Evolutionary conservation across 2,113 vertebrate genomes (phyloP).

Genomic region (Cephalopterus ornatus): DNA sequence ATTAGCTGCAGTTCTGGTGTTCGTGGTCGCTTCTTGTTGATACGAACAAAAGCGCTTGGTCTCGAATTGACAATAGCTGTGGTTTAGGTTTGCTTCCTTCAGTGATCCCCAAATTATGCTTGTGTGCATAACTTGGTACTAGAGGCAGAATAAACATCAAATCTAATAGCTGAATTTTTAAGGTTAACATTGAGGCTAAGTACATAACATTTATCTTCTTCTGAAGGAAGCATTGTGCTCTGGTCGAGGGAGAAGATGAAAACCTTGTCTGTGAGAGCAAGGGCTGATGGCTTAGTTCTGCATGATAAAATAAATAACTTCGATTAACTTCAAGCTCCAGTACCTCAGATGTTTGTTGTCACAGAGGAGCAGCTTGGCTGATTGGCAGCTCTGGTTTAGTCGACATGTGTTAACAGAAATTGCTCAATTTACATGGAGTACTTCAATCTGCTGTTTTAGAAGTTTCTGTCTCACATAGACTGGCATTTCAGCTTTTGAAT

Average conservation of each 20-base stretch:
- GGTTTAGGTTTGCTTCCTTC: background rate
- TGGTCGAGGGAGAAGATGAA: background rate
- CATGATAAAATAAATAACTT: constrained; percentile 56
- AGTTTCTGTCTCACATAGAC: constrained; percentile 40
- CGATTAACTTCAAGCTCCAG: constrained; percentile 46
- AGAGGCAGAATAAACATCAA: constrained; percentile 18
- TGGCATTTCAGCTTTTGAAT: constrained; percentile 38
- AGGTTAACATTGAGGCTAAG: constrained; percentile 33
- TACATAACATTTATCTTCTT: background rate
- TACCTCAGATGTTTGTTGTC: constrained; percentile 65
- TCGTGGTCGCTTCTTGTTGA: background rate
- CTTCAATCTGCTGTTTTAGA: constrained; percentile 54
- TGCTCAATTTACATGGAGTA: constrained; percentile 52
- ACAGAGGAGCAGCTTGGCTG: constrained; percentile 54
- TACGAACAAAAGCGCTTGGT: background rate
- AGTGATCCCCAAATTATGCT: background rate
- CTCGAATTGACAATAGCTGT: background rate
- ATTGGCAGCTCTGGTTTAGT: constrained; percentile 52
- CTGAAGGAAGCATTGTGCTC: background rate
- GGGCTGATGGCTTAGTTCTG: constrained; percentile 53
- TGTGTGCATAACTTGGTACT: background rate
- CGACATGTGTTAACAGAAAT: constrained; percentile 54
- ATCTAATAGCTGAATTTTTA: constrained; percentile 13
- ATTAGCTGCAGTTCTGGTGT: background rate
- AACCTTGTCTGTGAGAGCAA: constrained; percentile 9